Base-by-base conservation (phyloP, 2,888 invertebrate species). In the Drosophila testacea region DNA sequence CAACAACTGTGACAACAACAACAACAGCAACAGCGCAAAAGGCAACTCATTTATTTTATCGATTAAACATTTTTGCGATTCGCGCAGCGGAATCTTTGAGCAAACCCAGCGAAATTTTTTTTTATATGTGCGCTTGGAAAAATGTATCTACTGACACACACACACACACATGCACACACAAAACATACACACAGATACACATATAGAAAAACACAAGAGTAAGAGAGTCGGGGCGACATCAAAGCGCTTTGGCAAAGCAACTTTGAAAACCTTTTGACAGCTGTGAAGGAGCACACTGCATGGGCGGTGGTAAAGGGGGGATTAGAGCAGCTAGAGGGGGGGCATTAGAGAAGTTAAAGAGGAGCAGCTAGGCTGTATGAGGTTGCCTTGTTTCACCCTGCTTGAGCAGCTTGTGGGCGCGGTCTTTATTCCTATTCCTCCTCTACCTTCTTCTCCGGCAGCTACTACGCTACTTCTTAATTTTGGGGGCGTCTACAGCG, bases 31-130 rank as follows among this genome's bases (percentile, higher is more conserved):
- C 55, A 59, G 67, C 52, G 77, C 83, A 38, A 78, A 80, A 79
- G 63, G 86, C 88, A 89, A 87, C 90, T 90, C 87, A 88, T 88
- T 90, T 91, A 89, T 90, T 91, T 91, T 90, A 90, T 91, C 90
- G 90, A 90, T 90, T 90, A 90, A 90, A 90, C 90, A 90, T 91
- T 90, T 85, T 86, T 86, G 85, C 87, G 85, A 88, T 86, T 86
- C 85, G 87, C 89, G 87, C 79, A 86, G 87, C 87, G 85, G 87
- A 86, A 86, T 86, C 85, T 86, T 81, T 75, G 77, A 83, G 70
- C 67, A 63, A 79, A 67, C 68, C 66, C 64, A 74, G 71, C 63
- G 64, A 81, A 72, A 86, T 83, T 78, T 68, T 60, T 61, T 60
- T 61, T 64, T 79, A 68, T 71, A 75, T 75, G 73, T 57, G 73